Evolutionary conservation across 2,888 invertebrate genomes (phyloP).

Genomic region (Odontomyia ornata): DNA sequence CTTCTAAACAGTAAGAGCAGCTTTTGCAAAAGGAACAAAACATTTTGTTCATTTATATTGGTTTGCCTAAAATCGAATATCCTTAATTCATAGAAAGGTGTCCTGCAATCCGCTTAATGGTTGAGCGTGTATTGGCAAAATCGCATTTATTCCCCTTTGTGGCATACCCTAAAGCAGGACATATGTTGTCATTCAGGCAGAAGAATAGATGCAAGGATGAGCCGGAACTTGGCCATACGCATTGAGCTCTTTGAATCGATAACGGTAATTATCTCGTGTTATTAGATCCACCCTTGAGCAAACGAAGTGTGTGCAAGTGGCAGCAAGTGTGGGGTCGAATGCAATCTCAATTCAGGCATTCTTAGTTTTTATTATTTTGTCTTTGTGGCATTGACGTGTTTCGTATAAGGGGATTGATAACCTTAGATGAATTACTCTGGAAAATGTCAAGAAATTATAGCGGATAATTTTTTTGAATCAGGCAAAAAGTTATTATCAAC

Average conservation of each 20-base stretch:
- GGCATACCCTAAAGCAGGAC: neutral
- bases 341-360: neutral
- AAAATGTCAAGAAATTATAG: no score
- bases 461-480: no score
- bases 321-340: neutral
- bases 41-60: neutral
- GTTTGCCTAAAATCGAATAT: neutral
- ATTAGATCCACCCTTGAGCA: constrained; percentile 1
- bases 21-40: neutral
- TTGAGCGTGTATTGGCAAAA: neutral
- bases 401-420: no score
- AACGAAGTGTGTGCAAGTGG: neutral
- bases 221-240: constrained; percentile 26
- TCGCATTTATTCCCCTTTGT: constrained; percentile 1
- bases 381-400: no score
- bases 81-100: constrained; percentile 13
- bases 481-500: no score
- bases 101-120: constrained; percentile 21
- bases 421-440: neutral
- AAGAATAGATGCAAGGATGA: constrained; percentile 26
- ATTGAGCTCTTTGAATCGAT: constrained; percentile 16
- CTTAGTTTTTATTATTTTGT: no score
- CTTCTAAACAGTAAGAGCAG: constrained; percentile 10
- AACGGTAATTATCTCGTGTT: constrained; percentile 34
- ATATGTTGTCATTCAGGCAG: constrained; percentile 24